phyloP scores from a whole-genome alignment of 2,113 vertebrate genomes.

The Pterocles gutturalis region DNA sequence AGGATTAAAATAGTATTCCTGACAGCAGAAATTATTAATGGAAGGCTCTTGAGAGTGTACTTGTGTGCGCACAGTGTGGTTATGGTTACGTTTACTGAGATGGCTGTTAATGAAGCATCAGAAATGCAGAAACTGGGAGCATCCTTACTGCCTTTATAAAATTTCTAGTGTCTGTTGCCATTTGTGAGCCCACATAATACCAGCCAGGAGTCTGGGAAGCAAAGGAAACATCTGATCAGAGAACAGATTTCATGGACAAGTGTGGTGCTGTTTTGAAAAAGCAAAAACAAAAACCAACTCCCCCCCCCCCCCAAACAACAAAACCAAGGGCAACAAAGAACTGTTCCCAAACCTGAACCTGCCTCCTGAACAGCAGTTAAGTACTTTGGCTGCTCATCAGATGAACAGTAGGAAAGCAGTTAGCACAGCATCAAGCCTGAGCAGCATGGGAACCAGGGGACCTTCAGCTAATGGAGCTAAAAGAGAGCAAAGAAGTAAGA shows the following conservation, averaged over 20 bases:
- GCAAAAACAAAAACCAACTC: not conserved
- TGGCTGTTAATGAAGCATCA: not conserved
- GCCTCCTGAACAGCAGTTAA: not conserved
- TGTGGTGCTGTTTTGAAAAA: not conserved
- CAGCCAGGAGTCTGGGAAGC: not conserved
- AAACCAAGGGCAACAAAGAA: not conserved
- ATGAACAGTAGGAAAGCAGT: not conserved
- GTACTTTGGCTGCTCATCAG: not conserved
- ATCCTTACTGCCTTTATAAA: not conserved
- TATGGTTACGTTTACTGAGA: not conserved
- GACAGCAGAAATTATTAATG: conserved; percentile 3
- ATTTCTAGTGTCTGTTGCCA: not conserved
- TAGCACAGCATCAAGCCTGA: accelerated
- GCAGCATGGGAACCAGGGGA: not conserved
- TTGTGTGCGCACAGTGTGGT: not conserved
- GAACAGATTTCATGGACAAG: not conserved
- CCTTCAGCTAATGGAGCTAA: not conserved
- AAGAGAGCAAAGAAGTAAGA: not conserved
- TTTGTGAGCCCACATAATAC: not conserved
- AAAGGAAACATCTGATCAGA: not conserved
- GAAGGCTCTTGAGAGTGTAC: not conserved
- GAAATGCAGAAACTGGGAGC: not conserved
- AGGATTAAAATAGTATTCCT: conserved; percentile 1
- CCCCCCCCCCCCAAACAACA: too few species aligned
- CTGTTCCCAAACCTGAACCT: not conserved